phyloP scores from a whole-genome alignment of 1,140 invertebrate species.

The Yoshiicerus persimilis region DNA sequence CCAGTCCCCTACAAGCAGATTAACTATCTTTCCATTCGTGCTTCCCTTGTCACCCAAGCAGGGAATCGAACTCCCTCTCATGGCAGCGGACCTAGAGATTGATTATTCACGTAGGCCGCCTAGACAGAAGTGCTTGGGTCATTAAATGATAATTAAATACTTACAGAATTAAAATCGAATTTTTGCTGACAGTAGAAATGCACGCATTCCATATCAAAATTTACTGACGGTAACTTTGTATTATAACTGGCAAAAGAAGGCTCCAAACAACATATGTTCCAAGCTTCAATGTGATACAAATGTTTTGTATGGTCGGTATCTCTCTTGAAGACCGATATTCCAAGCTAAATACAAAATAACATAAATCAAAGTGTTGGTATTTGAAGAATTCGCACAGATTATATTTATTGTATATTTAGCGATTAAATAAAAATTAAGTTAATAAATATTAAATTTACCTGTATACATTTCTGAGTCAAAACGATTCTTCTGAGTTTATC shows the following conservation, averaged over 20 bases:
- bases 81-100: no score
- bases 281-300: constrained; percentile 1
- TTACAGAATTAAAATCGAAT: constrained; percentile 21
- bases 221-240: background rate
- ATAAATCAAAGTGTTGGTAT: background rate
- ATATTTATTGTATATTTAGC: background rate
- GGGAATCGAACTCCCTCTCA: no score
- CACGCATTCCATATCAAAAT: constrained; percentile 18
- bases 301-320: background rate
- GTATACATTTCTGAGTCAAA: background rate
- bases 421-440: no score
- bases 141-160: no score
- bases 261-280: background rate
- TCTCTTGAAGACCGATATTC: background rate
- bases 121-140: no score
- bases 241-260: constrained; percentile 17
- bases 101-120: no score
- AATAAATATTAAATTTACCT: background rate
- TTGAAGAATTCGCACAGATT: background rate
- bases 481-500: constrained; percentile 7
- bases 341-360: no score
- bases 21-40: no score
- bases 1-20: no score
- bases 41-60: no score
- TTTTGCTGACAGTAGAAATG: background rate